A percentile compares a stretch with the other conserved stretches of the same genome.
phyloP scores from a whole-genome alignment of 2,888 invertebrate species.

The Agrotis puta region DNA sequence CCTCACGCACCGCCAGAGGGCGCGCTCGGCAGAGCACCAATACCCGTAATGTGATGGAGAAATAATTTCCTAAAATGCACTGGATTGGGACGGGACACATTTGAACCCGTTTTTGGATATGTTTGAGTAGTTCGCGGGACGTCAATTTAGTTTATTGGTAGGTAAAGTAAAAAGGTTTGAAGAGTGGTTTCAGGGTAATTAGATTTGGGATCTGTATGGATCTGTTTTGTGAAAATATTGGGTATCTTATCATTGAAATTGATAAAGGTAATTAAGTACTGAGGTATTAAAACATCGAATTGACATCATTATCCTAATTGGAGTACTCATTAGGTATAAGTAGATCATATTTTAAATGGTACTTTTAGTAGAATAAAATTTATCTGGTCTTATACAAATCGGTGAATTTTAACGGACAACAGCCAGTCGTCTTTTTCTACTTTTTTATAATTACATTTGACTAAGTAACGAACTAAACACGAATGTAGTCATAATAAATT shows the following conservation, averaged over 20 bases:
- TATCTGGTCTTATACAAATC: neutral
- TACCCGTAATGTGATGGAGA: constrained; percentile 86
- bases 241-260: constrained; percentile 4
- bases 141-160: constrained; percentile 85
- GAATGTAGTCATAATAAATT: no score
- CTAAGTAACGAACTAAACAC: no score
- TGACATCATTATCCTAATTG: neutral
- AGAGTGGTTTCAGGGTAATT: constrained; percentile 48
- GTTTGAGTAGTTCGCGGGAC: constrained; percentile 84
- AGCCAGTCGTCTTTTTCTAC: no score
- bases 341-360: neutral
- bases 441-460: no score
- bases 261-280: neutral
- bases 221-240: neutral
- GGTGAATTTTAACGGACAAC: no score
- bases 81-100: constrained; percentile 81
- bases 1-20: constrained; percentile 86
- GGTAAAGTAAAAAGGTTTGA: constrained; percentile 63
- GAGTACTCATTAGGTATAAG: neutral
- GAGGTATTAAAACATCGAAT: neutral
- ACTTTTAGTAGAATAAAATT: neutral
- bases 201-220: constrained; percentile 21
- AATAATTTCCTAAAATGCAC: constrained; percentile 89
- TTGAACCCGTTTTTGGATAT: constrained; percentile 66
- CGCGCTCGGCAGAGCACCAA: constrained; percentile 86